A percentile compares a stretch with the other conserved stretches of the same genome.
Conservation (phyloP, 30 jellyfish, hydroid and myxozoan genomes). For the Sanderia malayensis region DNA sequence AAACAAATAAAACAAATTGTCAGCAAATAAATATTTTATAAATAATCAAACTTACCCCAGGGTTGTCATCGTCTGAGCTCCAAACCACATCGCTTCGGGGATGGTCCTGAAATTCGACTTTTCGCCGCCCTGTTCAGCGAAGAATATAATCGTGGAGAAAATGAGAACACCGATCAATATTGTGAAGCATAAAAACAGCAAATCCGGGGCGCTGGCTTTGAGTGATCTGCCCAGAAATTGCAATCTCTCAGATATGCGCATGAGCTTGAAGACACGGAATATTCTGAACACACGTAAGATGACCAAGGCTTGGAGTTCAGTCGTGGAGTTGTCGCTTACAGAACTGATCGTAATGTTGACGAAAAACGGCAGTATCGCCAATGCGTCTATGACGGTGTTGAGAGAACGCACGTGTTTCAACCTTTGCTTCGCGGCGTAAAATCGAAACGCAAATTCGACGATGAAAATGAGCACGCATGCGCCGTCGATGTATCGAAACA, state of each 20-base stretch:
- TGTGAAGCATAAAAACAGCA: constrained; percentile 57
- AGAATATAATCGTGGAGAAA: constrained; percentile 61
- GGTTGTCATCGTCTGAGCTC: constrained; percentile 80
- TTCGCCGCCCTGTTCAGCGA: constrained; percentile 50
- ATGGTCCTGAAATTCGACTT: constrained; percentile 41
- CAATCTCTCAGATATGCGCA: constrained; percentile 75
- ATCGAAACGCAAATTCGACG: constrained; percentile 49
- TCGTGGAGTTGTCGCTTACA: constrained; percentile 35
- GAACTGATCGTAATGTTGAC: constrained; percentile 48
- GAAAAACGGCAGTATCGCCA: constrained; percentile 74
- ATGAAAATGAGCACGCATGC: constrained; percentile 59
- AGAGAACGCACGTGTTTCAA: constrained; percentile 56
- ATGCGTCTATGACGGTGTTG: constrained; percentile 56
- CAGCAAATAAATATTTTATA: too few relatives aligned
- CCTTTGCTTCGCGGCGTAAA: constrained; percentile 60
- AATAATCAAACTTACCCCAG: constrained; percentile 61
- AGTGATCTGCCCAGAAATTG: constrained; percentile 61
- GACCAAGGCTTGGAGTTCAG: constrained; percentile 65
- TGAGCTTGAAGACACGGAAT: constrained; percentile 69
- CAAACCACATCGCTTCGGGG: constrained; percentile 89
- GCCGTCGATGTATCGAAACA: constrained; percentile 55
- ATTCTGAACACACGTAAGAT: constrained; percentile 69
- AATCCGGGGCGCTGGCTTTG: constrained; percentile 76
- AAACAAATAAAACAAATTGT: background rate
- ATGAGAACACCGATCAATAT: constrained; percentile 66